Evolutionary conservation across 2,888 invertebrate genomes (phyloP).

Genomic region (Fragum fragum): DNA sequence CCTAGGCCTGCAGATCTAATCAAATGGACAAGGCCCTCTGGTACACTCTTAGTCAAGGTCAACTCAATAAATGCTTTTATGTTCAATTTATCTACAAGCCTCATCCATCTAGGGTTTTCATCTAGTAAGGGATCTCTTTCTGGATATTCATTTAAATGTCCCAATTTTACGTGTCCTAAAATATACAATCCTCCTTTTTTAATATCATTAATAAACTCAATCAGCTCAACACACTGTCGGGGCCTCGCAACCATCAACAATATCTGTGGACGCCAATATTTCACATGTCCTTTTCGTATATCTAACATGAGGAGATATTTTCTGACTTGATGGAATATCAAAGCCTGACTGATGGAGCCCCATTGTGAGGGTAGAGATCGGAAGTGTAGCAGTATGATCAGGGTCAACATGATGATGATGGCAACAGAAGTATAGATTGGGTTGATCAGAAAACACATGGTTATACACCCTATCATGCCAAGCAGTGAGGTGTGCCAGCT

Average conservation of each 20-base stretch:
- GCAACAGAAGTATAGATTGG: constrained; percentile 96
- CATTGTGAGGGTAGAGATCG: constrained; percentile 95
- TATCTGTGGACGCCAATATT: constrained; percentile 99
- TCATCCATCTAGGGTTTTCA: constrained; percentile 96
- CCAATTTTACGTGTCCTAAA: constrained; percentile 93
- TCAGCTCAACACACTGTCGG: constrained; percentile 95
- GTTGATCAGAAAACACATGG: constrained; percentile 98
- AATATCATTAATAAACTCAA: constrained; percentile 98
- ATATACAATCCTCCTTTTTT: constrained; percentile 96
- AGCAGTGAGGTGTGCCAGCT: constrained; percentile 96
- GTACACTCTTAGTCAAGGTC: constrained; percentile 94
- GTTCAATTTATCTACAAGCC: constrained; percentile 97
- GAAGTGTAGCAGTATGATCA: constrained; percentile 95
- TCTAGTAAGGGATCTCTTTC: constrained; percentile 91
- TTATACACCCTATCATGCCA: constrained; percentile 94
- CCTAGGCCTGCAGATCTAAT: constrained; percentile 97
- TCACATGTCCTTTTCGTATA: constrained; percentile 98
- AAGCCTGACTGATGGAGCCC: constrained; percentile 99
- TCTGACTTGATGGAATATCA: constrained; percentile 99
- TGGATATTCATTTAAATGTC: constrained; percentile 87
- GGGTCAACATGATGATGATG: constrained; percentile 94
- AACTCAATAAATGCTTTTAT: constrained; percentile 97
- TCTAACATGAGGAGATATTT: constrained; percentile 98
- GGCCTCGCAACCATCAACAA: constrained; percentile 97
- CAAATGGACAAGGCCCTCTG: constrained; percentile 97